Base-by-base conservation (phyloP, 1,140 invertebrate genomes). In the Nephotettix cincticeps region DNA sequence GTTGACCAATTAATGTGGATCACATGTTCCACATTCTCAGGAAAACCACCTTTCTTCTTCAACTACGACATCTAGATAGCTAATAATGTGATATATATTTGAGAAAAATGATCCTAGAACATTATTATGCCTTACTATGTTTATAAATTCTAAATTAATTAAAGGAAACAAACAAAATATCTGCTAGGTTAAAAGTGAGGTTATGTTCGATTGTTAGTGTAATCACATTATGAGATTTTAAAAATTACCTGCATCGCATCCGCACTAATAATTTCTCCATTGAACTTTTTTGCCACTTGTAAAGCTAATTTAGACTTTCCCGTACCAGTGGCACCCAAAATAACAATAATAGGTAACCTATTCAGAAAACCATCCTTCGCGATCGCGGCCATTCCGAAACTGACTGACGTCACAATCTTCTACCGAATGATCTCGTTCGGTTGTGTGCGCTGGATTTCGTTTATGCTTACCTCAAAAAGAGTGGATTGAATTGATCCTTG, bases 251-350 rank as follows among this genome's bases (percentile, higher is more conserved):
- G 98, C 96, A 99, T 99, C 13, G 97, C 98, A 88, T 99, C 98
- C 0, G 97, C 96, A 75, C 95, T 98, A 58, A 99, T 95, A 61
- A 99, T 92, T 88, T 99, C 97, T n/a, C 96, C 94, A 69, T 86
- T 84, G 80, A 96, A 98, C 78, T 85, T 89, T 72, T 89, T 86
- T 0, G 95, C 96, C 69, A 99, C 83, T 85, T 98, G 93, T 70
- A 99, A 86, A 19, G 93, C 92, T 71, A 99, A 84, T 82, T 98
- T 97, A 0, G 97, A 97, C 87, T 99, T 99, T 56, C 98, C 98
- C 0, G 92, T 91, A 11, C 96, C 98, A 25, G 98, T 99, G 11
- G 96, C 90, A 76, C 98, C 98, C 65, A 98, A 84, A 82, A 99
- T 90, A 28, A 97, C 90, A 75, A 98, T 87, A 77, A 98, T 82